Evolutionary conservation across 2,888 invertebrate genomes (phyloP).

Genomic region (Dynastes tityus): DNA sequence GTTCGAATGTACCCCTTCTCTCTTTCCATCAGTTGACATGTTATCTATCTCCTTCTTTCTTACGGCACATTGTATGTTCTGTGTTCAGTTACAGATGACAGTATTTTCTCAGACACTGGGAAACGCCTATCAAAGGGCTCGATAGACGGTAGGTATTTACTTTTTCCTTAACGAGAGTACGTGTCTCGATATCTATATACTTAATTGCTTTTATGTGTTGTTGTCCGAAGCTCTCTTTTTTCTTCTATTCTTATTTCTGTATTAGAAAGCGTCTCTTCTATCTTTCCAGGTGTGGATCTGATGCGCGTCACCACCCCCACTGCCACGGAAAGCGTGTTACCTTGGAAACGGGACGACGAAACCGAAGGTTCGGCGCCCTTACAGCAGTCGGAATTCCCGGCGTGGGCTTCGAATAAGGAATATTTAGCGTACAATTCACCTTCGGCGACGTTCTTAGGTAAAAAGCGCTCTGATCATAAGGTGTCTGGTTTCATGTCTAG

Average conservation of each 20-base stretch:
- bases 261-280: not conserved
- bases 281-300: slow-evolving; percentile 75
- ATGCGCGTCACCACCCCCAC: slow-evolving; percentile 89
- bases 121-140: slow-evolving; percentile 71
- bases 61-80: slow-evolving; percentile 54
- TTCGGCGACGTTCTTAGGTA: slow-evolving; percentile 92
- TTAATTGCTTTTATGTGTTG: slow-evolving; percentile 14
- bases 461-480: slow-evolving; percentile 56
- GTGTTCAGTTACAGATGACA: slow-evolving; percentile 71
- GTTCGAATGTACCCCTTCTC: not conserved
- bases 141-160: slow-evolving; percentile 69
- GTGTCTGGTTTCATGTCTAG: not conserved
- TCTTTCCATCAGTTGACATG: slow-evolving; percentile 19
- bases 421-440: slow-evolving; percentile 94
- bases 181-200: not conserved
- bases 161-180: slow-evolving; percentile 9
- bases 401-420: slow-evolving; percentile 96
- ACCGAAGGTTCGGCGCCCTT: slow-evolving; percentile 77
- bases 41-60: slow-evolving; percentile 32
- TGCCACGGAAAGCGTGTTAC: slow-evolving; percentile 90
- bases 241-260: not conserved
- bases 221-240: not conserved
- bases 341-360: slow-evolving; percentile 92
- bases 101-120: slow-evolving; percentile 69
- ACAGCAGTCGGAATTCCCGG: slow-evolving; percentile 89